These are phyloP conservation scores for Acronicta psi DNA, from an alignment of 2,888 invertebrate species.

Conservation along the genomic window DNA sequence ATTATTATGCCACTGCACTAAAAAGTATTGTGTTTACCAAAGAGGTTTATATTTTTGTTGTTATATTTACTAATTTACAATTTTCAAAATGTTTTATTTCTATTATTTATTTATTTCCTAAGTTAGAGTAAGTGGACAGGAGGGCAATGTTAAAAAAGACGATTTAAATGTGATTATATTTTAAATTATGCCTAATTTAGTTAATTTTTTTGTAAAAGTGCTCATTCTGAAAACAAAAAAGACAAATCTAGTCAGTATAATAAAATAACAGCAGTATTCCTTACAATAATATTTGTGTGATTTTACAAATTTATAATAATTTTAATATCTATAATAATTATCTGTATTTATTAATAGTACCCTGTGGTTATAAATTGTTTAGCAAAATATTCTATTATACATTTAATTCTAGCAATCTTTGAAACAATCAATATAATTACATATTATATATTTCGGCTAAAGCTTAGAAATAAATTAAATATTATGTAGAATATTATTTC, in stretches of 20 bases:
- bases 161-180: slow-evolving; percentile 37
- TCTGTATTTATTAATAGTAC: slow-evolving; percentile 30
- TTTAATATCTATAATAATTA: slow-evolving; percentile 18
- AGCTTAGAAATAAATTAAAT: slow-evolving; percentile 33
- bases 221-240: slow-evolving; percentile 63
- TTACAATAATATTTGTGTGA: slow-evolving; percentile 43
- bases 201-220: slow-evolving; percentile 48
- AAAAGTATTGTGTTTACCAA: slow-evolving; percentile 59
- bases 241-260: slow-evolving; percentile 73
- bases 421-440: too few species aligned
- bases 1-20: slow-evolving; percentile 34
- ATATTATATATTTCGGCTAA: slow-evolving; percentile 28
- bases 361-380: slow-evolving; percentile 39
- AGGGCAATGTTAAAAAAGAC: slow-evolving; percentile 52
- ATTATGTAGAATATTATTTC: slow-evolving; percentile 39
- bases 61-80: slow-evolving; percentile 54
- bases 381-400: slow-evolving; percentile 32
- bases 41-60: slow-evolving; percentile 60
- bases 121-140: slow-evolving; percentile 53
- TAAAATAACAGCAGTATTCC: slow-evolving; percentile 62
- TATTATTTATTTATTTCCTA: slow-evolving; percentile 54
- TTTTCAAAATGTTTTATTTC: slow-evolving; percentile 53
- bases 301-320: slow-evolving; percentile 28
- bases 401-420: slow-evolving; percentile 13
- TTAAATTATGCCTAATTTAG: slow-evolving; percentile 49